Percentiles rank a stretch among this genome's conserved stretches.
Evolutionary conservation across 2,797 vertebrate species (phyloP).

Genomic region (Xenentodon cancila): DNA sequence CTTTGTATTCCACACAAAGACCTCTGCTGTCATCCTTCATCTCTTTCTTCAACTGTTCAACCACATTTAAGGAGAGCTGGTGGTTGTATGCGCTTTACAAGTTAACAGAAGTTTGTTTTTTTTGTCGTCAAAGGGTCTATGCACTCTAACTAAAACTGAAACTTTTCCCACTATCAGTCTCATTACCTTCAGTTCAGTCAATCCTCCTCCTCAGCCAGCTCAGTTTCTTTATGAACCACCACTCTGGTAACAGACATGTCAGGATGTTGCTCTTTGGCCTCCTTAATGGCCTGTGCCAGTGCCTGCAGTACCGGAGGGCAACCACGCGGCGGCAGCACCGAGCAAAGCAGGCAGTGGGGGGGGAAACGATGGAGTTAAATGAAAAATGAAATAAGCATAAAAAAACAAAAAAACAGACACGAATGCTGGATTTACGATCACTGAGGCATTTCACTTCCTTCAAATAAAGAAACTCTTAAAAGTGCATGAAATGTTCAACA

Average conservation of each 20-base stretch:
- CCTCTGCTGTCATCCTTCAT: background rate
- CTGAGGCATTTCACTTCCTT: conserved; percentile 47
- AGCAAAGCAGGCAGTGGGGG: conserved; percentile 58
- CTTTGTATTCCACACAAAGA: conserved; percentile 5
- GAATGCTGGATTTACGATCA: conserved; percentile 55
- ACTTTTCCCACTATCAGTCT: conserved; percentile 46
- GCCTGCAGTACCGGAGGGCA: conserved; percentile 82
- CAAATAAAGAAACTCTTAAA: conserved; percentile 3
- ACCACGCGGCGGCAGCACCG: conserved; percentile 64
- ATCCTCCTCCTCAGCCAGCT: conserved; percentile 92
- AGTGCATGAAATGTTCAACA: conserved; percentile 2
- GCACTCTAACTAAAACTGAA: background rate
- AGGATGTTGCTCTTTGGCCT: conserved; percentile 99
- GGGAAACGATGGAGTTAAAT: conserved; percentile 54
- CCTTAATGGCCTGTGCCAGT: conserved; percentile 98
- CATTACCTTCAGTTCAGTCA: conserved; percentile 78
- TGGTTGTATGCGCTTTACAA: too few relatives aligned
- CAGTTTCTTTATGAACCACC: conserved; percentile 99
- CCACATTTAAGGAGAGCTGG: too few relatives aligned
- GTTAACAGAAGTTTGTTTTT: too few relatives aligned
- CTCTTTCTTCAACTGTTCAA: background rate
- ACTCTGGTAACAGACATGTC: conserved; percentile 99
- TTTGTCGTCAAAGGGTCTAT: too few relatives aligned
- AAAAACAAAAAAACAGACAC: conserved; percentile 43
- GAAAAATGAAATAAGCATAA: conserved; percentile 58